Percentiles rank a stretch among this genome's conserved stretches.
These are phyloP conservation scores for Hermaeophaga mercurialis DNA, from an alignment of 2,888 invertebrate genomes.

Conservation along the genomic window DNA sequence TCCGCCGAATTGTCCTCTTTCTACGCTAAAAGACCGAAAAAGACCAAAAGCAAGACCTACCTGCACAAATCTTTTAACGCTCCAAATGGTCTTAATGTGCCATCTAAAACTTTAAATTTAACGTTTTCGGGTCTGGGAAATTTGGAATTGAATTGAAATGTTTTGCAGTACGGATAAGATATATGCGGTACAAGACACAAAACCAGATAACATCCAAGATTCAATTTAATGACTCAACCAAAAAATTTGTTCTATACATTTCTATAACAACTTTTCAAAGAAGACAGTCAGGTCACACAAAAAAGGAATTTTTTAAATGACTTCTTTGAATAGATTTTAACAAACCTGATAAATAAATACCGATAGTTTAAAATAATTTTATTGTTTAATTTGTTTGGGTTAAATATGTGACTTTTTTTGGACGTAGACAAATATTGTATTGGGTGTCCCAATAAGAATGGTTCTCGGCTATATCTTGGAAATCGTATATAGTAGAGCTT, in stretches of 20 bases:
- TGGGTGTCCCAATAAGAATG: too few species aligned
- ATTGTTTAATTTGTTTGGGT: too few species aligned
- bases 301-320: too few species aligned
- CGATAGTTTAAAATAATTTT: too few species aligned
- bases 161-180: slow-evolving; percentile 1
- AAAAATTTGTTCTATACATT: not conserved
- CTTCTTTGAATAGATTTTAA: too few species aligned
- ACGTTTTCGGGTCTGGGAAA: slow-evolving; percentile 31
- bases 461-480: too few species aligned
- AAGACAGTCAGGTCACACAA: too few species aligned
- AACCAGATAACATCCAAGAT: not conserved
- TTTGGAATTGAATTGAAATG: slow-evolving; percentile 11
- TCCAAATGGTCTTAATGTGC: slow-evolving; percentile 43
- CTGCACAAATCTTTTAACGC: slow-evolving; percentile 44
- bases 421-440: too few species aligned
- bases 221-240: not conserved
- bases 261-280: too few species aligned
- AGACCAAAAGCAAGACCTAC: slow-evolving; percentile 36
- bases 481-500: too few species aligned
- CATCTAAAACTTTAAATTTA: slow-evolving; percentile 41
- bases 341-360: too few species aligned
- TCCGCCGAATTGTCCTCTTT: slow-evolving; percentile 41
- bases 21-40: slow-evolving; percentile 38
- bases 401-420: too few species aligned
- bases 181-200: not conserved